Percentiles rank a stretch among this genome's conserved stretches.
phyloP scores from a whole-genome alignment of 2,113 vertebrate genomes.

The Gopherus evgoodei region DNA sequence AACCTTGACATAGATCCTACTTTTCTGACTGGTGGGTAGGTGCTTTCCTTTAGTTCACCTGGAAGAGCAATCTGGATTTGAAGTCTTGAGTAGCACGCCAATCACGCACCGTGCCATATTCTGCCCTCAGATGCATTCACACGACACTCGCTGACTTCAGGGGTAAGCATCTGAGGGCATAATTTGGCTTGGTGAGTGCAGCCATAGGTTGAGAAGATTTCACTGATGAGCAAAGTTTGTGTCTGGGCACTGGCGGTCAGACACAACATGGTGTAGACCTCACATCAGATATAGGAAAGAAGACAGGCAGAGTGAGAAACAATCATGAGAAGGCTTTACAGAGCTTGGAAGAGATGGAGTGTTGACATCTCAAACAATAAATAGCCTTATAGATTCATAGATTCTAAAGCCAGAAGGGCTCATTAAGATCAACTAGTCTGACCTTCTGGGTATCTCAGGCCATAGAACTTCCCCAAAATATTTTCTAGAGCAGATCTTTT shows the following conservation, averaged over 20 bases:
- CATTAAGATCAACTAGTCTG: neutral
- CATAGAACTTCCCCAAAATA: neutral
- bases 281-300: neutral
- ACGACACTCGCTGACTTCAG: neutral
- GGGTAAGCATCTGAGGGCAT: neutral
- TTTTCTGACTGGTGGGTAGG: neutral
- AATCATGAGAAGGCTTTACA: neutral
- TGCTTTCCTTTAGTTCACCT: neutral
- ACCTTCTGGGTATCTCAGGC: neutral
- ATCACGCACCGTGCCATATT: neutral
- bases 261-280: neutral
- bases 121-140: neutral
- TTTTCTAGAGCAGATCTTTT: neutral
- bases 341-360: neutral
- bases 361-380: neutral
- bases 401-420: neutral
- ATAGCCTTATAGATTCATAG: neutral
- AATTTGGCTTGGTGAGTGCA: neutral
- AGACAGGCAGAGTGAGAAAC: neutral
- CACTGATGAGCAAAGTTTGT: neutral
- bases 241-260: neutral
- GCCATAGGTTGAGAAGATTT: neutral
- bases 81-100: neutral
- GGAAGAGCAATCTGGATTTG: conserved; percentile 5
- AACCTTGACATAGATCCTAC: neutral